phyloP scores from a whole-genome alignment of 2,888 invertebrate genomes.

The Hypolimnas misippus region DNA sequence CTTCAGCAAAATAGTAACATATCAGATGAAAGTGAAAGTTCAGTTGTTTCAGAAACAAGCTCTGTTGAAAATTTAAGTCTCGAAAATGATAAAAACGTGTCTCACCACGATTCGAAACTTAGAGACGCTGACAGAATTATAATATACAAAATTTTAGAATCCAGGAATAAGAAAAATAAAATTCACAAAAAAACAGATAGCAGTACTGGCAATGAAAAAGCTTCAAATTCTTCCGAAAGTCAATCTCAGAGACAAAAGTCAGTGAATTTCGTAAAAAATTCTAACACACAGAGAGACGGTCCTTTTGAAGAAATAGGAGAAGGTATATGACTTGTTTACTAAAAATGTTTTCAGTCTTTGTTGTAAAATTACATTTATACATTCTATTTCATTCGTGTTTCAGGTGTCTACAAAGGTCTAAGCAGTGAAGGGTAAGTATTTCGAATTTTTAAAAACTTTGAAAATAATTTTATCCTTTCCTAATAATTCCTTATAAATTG shows the following conservation, averaged over 20 bases:
- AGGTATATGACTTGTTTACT: constrained; percentile 29
- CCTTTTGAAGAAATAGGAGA: constrained; percentile 51
- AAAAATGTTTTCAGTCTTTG: no score
- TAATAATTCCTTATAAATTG: background rate
- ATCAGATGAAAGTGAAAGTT: constrained; percentile 51
- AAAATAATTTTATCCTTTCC: constrained; percentile 1
- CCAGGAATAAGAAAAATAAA: constrained; percentile 52
- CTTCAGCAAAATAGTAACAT: constrained; percentile 52
- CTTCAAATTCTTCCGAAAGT: background rate
- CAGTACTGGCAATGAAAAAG: background rate
- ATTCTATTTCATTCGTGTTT: constrained; percentile 46
- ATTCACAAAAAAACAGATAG: constrained; percentile 8
- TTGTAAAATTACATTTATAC: no score
- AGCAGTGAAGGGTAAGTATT: constrained; percentile 64
- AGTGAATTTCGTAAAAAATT: background rate
- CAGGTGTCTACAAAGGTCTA: constrained; percentile 69
- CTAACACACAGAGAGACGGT: constrained; percentile 42
- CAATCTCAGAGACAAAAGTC: constrained; percentile 2
- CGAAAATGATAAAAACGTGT: constrained; percentile 39
- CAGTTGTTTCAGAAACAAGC: constrained; percentile 57
- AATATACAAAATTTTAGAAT: constrained; percentile 71
- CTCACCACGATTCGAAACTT: constrained; percentile 46
- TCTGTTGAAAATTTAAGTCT: constrained; percentile 56
- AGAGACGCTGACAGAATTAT: constrained; percentile 73
- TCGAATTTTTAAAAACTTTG: background rate